Evolutionary conservation across 2,113 vertebrate genomes (phyloP), one percentile per base, ranked within the genome.

Genomic region (Entomyzon cyanotis): DNA sequence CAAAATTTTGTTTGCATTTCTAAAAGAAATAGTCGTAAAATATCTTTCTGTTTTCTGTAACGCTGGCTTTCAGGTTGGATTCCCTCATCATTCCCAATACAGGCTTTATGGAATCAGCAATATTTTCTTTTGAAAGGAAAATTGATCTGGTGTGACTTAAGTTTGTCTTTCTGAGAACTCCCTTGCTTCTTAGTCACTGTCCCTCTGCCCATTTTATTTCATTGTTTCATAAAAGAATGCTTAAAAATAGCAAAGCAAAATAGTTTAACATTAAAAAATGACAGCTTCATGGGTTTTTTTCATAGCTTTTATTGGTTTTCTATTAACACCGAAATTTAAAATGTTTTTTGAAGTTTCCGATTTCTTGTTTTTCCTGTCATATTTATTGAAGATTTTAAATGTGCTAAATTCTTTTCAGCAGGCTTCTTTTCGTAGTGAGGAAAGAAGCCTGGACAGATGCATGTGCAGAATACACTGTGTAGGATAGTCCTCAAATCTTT

Each of bases 221-320:
- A 46, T 44, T 37, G 39, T 79, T 75, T 83, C 15, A 30, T 78
- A 2, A 56, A 65, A 52, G 20, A 1, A 35, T 69, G 22, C 41
- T 65, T 74, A 56, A 84, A 80, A 76, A 49, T 52, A 76, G 3
- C 3, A 68, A 73, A 78, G 24, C 33, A 86, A 77, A 77, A 35
- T 18, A 56, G 10, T 67, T 71, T 25, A 41, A 81, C 42, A 4
- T 27, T 37, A 12, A 12, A 46, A 82, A 82, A n/a, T 78, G 1
- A 12, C 7, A 49, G 13, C 8, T 35, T 58, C 1, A 2, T 67
- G 0, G 22, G 1, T 2, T 22, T 87, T 71, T 89, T 67, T 12
- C 4, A 15, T 80, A 44, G 79, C 71, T 55, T 63, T 71, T 49
- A 4, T 59, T 55, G 2, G 1, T 9, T 58, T 81, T 81, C 30